Base-by-base conservation (phyloP, 1,140 invertebrate species). In the Papilio polytes region DNA sequence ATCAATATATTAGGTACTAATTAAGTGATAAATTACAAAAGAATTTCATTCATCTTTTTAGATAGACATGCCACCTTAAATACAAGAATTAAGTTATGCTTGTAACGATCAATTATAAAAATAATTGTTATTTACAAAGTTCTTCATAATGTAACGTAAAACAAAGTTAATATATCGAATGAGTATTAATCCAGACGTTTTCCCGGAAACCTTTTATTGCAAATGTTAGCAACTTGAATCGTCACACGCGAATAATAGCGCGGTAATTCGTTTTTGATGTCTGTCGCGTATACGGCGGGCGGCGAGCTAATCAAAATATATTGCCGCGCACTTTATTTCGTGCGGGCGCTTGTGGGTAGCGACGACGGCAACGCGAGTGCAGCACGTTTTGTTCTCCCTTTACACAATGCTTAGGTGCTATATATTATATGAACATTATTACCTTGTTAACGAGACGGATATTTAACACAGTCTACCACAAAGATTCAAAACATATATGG, bases 181-280 rank as follows among this genome's bases (percentile, higher is more conserved):
- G 15, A 78, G 63, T 26, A 31, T 59, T 78, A 78, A 66, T 78
- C 59, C 77, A 51, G 56, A 66, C 77, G 22, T 66, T 78, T 63
- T 41, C 77, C 59, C 44, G 41, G 80, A 83, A 85, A 80, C 77
- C 84, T 81, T 87, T 87, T 85, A 85, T 83, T 82, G 80, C 81
- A 80, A 83, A 84, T 85, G 82, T 83, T 81, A 83, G 83, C 78
- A 83, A 87, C 81, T 83, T 82, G 81, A 82, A 77, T 84, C 84
- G 81, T 78, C 84, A 80, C 84, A 81, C 81, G 76, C 83, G 83
- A 85, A 82, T 87, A 85, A 87, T 83, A 83, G 84, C 83, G 66
- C 80, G 84, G 86, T 87, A 87, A 89, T 87, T 87, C 84, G 87
- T 88, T 88, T 90, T 90, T 90, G 87, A 90, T 90, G 88, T 87